Evolutionary conservation across 2,797 vertebrate genomes (phyloP), one percentile per base, ranked within the genome.

Genomic region (Xiphophorus birchmanni): DNA sequence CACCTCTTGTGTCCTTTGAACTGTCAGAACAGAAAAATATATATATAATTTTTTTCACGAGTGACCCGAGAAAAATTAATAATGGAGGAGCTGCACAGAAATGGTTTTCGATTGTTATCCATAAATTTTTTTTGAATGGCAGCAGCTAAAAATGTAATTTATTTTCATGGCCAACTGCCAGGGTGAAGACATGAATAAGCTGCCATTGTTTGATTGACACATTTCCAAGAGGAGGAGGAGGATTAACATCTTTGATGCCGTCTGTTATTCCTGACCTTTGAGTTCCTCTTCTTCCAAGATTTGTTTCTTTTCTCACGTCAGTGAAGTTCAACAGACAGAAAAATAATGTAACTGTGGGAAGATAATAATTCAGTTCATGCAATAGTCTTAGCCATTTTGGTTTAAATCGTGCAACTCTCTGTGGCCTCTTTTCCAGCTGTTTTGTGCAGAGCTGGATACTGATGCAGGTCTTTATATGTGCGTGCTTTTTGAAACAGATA

Each of bases 401-500:
- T 84, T 90, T 88, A 88, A 90, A 83, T 85, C 80, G 37, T 82
- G 75, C 69, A 75, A 75, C 82, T 77, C 74, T 76, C 65, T 73
- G 42, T 77, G 82, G 29, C 1, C 29, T 50, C 26, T 82, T 86
- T 75, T 82, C 69, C 54, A 42, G 45, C 40, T 77, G 82, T 78
- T 72, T 87, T 84, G 80, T 72, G 73, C 50, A 65, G n/a, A 74
- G 69, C 73, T 81, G 79, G 79, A 72, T 82, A 80, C 78, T 79
- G 77, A 84, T 90, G 84, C 75, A 78, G 76, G 60, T 42, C 45
- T 79, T 63, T 81, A 40, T 32, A 42, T 44, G 44, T 50, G 18
- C n/a, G 1, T 74, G 50, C 76, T 50, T 26, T 81, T 74, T 77
- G 40, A 72, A 79, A 72, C 52, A 9, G 37, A 26, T 4, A 26